Evolutionary conservation across 2,888 invertebrate genomes (phyloP).

Genomic region (Cheilosia pagana): DNA sequence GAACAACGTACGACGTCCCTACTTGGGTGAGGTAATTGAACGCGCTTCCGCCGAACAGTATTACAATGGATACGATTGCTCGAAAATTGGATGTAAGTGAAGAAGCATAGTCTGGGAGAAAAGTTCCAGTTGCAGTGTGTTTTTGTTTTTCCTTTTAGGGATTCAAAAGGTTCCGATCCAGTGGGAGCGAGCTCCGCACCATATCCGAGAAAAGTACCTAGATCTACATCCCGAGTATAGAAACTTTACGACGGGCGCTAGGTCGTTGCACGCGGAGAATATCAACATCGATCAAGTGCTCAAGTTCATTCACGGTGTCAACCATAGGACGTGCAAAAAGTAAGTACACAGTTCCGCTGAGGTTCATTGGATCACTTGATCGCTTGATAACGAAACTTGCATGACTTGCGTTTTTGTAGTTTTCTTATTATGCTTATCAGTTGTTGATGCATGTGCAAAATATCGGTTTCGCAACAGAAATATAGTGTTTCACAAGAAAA

Average conservation of each 20-base stretch:
- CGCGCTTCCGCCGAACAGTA: conserved; percentile 96
- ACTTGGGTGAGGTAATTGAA: conserved; percentile 96
- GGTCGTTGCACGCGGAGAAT: conserved; percentile 86
- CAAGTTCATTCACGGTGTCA: conserved; percentile 90
- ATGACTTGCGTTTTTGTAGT: too few species aligned
- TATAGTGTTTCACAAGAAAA: too few species aligned
- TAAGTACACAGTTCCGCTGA: conserved; percentile 77
- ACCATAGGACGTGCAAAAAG: conserved; percentile 84
- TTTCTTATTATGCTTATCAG: too few species aligned
- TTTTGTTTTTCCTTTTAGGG: conserved; percentile 85
- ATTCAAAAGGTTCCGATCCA: conserved; percentile 92
- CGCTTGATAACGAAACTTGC: background rate
- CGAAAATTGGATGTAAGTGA: conserved; percentile 95
- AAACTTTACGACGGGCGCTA: conserved; percentile 88
- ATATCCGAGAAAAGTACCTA: conserved; percentile 89
- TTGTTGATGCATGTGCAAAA: too few species aligned
- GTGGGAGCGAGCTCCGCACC: conserved; percentile 90
- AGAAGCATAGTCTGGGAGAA: too few species aligned
- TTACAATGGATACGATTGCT: conserved; percentile 95
- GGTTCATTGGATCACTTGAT: background rate
- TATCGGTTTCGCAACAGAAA: too few species aligned
- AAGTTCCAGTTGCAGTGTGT: too few species aligned
- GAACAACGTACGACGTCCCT: conserved; percentile 93
- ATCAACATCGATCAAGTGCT: conserved; percentile 91
- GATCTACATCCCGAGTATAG: conserved; percentile 90